Percentiles rank a stretch among this genome's conserved stretches.
Conservation (phyloP, 2,113 vertebrate species). For the Rhadina sibilatrix region DNA sequence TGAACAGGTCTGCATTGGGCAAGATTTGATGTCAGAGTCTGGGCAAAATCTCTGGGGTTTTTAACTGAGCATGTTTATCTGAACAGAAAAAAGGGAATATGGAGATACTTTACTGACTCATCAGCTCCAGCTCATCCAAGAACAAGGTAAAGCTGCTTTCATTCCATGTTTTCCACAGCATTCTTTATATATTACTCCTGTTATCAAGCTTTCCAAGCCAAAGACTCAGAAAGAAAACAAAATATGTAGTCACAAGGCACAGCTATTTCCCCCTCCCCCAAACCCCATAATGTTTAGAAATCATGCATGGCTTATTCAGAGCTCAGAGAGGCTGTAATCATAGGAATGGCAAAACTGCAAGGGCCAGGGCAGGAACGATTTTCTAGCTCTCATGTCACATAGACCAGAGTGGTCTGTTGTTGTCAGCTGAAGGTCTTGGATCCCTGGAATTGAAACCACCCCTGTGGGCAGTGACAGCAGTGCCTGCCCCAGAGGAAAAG, state of each 20-base stretch:
- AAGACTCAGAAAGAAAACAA: not conserved
- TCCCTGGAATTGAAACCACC: not conserved
- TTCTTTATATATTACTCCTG: not conserved
- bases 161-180: not conserved
- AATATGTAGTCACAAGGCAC: not conserved
- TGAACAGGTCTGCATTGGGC: not conserved
- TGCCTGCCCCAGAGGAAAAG: not conserved
- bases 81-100: not conserved
- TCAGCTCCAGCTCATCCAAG: not conserved
- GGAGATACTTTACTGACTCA: not conserved
- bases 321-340: not conserved
- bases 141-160: constrained; percentile 39
- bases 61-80: not conserved
- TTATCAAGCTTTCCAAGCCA: not conserved
- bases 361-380: not conserved
- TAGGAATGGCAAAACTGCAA: not conserved
- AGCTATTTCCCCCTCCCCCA: not conserved
- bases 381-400: not conserved
- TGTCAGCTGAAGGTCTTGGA: not conserved
- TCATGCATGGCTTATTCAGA: not conserved
- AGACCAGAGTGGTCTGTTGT: not conserved
- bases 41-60: not conserved
- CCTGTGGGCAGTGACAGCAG: not conserved
- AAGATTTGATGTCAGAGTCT: not conserved
- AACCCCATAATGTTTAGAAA: not conserved